A percentile compares a stretch with the other conserved stretches of the same genome.
These are phyloP conservation scores for Lucilia sericata DNA, from an alignment of 1,140 invertebrate species.

Conservation along the genomic window DNA sequence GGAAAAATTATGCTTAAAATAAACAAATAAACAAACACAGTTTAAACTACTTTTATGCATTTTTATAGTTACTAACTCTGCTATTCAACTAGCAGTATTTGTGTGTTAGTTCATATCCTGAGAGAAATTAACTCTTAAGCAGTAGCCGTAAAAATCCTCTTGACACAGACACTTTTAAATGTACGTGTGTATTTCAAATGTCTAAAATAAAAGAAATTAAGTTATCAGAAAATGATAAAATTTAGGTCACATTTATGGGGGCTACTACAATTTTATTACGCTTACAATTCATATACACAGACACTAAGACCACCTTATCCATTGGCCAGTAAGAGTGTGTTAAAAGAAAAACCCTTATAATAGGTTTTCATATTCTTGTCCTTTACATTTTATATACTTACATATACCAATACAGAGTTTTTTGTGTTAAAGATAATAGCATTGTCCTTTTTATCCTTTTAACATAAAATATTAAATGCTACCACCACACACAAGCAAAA, in stretches of 20 bases:
- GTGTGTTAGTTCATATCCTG: background rate
- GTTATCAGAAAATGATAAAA: slow-evolving; percentile 41
- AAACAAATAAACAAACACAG: background rate
- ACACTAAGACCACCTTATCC: background rate
- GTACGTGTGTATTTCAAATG: no score
- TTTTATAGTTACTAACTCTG: background rate
- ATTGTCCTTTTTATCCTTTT: slow-evolving; percentile 36
- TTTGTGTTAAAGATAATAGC: slow-evolving; percentile 28
- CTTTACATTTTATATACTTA: background rate
- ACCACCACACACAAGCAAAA: slow-evolving; percentile 26
- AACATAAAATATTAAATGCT: slow-evolving; percentile 21
- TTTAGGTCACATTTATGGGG: slow-evolving; percentile 41
- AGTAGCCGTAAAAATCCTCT: slow-evolving; percentile 44
- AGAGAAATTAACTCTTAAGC: slow-evolving; percentile 23
- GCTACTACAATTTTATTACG: background rate
- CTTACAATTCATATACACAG: background rate
- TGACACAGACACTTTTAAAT: slow-evolving; percentile 31
- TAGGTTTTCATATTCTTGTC: slow-evolving; percentile 24
- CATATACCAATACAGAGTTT: background rate
- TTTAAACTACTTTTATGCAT: background rate
- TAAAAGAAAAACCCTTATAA: slow-evolving; percentile 2
- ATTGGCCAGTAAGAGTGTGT: background rate
- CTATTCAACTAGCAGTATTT: background rate
- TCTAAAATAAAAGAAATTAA: slow-evolving; percentile 6
- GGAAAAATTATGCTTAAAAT: background rate